A percentile compares a stretch with the other conserved stretches of the same genome.
Evolutionary conservation across 2,797 vertebrate genomes (phyloP).

Genomic region (Channallabes apus): DNA sequence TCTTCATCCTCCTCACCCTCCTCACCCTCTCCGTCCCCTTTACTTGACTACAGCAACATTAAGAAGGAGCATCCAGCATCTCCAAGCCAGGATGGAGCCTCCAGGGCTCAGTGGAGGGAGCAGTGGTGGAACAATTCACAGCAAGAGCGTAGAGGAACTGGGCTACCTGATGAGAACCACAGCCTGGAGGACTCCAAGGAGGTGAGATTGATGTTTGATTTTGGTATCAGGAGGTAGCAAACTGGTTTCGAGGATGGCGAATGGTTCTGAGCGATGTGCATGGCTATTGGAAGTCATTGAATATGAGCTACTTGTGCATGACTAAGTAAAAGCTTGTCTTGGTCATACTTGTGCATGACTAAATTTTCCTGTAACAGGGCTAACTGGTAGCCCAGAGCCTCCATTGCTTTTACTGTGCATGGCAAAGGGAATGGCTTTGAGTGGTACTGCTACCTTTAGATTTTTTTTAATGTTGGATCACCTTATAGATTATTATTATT

Average conservation of each 20-base stretch:
- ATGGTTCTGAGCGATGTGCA: neutral
- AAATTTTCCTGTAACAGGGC: neutral
- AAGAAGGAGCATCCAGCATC: slow-evolving; percentile 81
- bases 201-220: slow-evolving; percentile 65
- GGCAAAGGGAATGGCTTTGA: neutral
- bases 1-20: slow-evolving; percentile 79
- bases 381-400: slow-evolving; percentile 10
- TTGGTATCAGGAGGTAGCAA: neutral
- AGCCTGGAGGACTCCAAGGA: slow-evolving; percentile 64
- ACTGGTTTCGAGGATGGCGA: neutral
- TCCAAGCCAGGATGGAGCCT: slow-evolving; percentile 73
- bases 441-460: neutral
- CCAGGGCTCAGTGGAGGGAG: slow-evolving; percentile 82
- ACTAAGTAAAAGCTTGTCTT: slow-evolving; percentile 17
- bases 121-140: slow-evolving; percentile 85
- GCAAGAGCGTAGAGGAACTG: slow-evolving; percentile 72
- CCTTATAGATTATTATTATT: neutral
- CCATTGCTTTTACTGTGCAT: slow-evolving; percentile 16
- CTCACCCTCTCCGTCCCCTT: slow-evolving; percentile 66
- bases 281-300: slow-evolving; percentile 7
- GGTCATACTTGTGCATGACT: slow-evolving; percentile 24
- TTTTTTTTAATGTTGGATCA: neutral
- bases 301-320: slow-evolving; percentile 23
- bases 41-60: slow-evolving; percentile 76
- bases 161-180: slow-evolving; percentile 71